These are phyloP conservation scores for Agapostemon virescens DNA, from an alignment of 2,888 invertebrate genomes.

Conservation along the genomic window DNA sequence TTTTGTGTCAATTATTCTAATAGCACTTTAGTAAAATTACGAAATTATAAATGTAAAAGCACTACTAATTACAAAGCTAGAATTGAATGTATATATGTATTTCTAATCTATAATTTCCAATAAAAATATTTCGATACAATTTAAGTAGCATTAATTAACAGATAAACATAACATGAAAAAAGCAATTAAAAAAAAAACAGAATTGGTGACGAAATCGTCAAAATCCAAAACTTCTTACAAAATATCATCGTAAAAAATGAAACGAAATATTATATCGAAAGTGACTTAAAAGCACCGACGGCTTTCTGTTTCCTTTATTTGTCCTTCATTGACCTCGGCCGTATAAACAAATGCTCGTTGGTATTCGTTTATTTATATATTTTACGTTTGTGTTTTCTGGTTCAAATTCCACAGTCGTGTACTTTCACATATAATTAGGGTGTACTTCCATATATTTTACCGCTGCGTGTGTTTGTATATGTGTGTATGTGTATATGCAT, in stretches of 20 bases:
- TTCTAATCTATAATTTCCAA: conserved; percentile 19
- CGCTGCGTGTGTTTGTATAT: conserved; percentile 48
- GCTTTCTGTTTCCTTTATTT: conserved; percentile 48
- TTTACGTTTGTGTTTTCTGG: conserved; percentile 43
- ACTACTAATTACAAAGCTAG: conserved; percentile 7
- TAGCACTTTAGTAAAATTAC: background rate
- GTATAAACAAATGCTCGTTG: conserved; percentile 58
- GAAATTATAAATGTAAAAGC: conserved; percentile 3
- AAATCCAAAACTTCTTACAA: conserved; percentile 7
- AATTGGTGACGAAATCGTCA: conserved; percentile 2
- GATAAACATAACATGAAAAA: conserved; percentile 2
- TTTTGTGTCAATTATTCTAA: conserved; percentile 3
- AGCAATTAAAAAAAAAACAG: conserved; percentile 12
- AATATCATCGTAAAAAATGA: background rate
- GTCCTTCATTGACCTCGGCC: conserved; percentile 44
- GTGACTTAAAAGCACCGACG: conserved; percentile 43
- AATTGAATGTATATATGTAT: conserved; percentile 24
- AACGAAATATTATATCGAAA: conserved; percentile 42
- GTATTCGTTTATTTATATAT: conserved; percentile 47
- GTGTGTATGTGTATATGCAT: conserved; percentile 55
- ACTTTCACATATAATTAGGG: conserved; percentile 45
- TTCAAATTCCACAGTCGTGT: conserved; percentile 43
- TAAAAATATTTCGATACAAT: conserved; percentile 24
- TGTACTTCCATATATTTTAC: conserved; percentile 36
- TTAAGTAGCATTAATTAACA: conserved; percentile 11